Conservation (phyloP, 2,888 invertebrate genomes). For the Drosophila demipolita region DNA sequence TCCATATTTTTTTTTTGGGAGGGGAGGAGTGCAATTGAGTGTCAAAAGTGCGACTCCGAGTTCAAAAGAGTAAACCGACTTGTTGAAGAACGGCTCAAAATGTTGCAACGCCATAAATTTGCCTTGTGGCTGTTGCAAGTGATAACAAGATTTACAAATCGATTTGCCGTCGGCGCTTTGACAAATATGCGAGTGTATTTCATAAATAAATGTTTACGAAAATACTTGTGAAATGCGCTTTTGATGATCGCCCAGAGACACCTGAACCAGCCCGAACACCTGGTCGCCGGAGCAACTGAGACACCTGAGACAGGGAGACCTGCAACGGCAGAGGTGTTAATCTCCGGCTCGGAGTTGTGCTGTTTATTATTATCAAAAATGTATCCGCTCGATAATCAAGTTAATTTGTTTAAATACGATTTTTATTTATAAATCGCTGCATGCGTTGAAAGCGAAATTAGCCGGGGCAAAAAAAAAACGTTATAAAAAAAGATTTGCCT, state of each 20-base stretch:
- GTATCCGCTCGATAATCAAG: slow-evolving; percentile 72
- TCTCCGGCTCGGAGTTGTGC: slow-evolving; percentile 20
- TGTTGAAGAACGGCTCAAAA: slow-evolving; percentile 70
- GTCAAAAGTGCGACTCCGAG: slow-evolving; percentile 68
- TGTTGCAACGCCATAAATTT: slow-evolving; percentile 32
- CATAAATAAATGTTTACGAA: slow-evolving; percentile 27
- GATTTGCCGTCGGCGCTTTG: slow-evolving; percentile 76
- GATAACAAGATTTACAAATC: slow-evolving; percentile 83
- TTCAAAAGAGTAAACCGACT: slow-evolving; percentile 32
- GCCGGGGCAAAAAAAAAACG: slow-evolving; percentile 23
- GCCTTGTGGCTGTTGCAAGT: slow-evolving; percentile 42
- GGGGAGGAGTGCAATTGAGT: slow-evolving; percentile 27
- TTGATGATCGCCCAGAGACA: slow-evolving; percentile 29
- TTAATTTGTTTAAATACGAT: slow-evolving; percentile 68
- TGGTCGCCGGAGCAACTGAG: slow-evolving; percentile 30
- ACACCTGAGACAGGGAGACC: slow-evolving; percentile 35
- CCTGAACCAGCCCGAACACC: slow-evolving; percentile 27
- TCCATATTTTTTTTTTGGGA: slow-evolving; percentile 15
- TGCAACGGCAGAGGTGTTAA: slow-evolving; percentile 63
- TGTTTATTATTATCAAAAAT: slow-evolving; percentile 48
- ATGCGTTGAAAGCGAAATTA: slow-evolving; percentile 23
- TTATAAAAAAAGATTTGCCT: slow-evolving; percentile 3
- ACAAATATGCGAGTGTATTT: slow-evolving; percentile 57
- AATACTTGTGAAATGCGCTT: slow-evolving; percentile 33
- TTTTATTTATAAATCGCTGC: slow-evolving; percentile 64